Conservation (phyloP, 2,113 vertebrate species). For the Saccopteryx bilineata region DNA sequence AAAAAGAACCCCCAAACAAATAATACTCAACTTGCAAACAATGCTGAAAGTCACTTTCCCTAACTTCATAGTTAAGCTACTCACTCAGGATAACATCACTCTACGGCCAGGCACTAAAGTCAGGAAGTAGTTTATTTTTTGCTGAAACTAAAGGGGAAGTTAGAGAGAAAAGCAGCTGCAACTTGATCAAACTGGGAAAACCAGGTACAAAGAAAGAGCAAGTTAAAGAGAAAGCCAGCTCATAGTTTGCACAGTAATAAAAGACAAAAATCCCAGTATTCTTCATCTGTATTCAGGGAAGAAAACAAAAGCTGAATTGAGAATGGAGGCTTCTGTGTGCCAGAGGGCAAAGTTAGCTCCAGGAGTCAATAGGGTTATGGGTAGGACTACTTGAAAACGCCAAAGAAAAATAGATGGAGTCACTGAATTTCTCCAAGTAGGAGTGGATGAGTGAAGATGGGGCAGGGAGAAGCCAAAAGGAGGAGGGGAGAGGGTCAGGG, state of each 20-base stretch:
- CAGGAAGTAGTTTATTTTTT: slow-evolving; percentile 78
- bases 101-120: neutral
- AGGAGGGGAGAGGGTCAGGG: neutral
- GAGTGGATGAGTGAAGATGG: neutral
- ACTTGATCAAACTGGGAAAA: slow-evolving; percentile 59
- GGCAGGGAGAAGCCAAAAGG: neutral
- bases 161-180: slow-evolving; percentile 70
- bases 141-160: slow-evolving; percentile 58
- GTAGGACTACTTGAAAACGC: neutral
- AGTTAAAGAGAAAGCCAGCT: slow-evolving; percentile 33
- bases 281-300: neutral
- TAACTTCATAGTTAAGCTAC: neutral
- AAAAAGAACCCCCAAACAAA: neutral
- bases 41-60: slow-evolving; percentile 35
- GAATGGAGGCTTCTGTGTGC: neutral
- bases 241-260: neutral
- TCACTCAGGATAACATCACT: slow-evolving; percentile 36
- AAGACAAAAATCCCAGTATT: neutral
- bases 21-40: slow-evolving; percentile 33
- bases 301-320: neutral
- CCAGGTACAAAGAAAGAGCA: neutral
- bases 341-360: neutral
- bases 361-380: neutral
- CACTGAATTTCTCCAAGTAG: neutral
- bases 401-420: neutral